Evolutionary conservation across 2,888 invertebrate genomes (phyloP).

Genomic region (Timema podura): DNA sequence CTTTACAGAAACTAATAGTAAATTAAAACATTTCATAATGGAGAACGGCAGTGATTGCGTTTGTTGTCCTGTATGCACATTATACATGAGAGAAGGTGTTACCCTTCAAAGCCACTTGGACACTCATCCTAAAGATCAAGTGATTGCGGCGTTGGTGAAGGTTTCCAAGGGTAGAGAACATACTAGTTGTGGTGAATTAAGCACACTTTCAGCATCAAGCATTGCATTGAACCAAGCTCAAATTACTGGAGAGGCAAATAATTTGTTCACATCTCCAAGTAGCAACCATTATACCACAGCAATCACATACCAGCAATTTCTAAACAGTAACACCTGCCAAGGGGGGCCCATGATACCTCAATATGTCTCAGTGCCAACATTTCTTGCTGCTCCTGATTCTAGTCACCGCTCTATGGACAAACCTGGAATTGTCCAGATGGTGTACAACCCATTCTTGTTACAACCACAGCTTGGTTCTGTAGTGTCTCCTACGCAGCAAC

Average conservation of each 20-base stretch:
- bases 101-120: conserved; percentile 74
- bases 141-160: conserved; percentile 66
- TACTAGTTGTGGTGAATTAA: conserved; percentile 12
- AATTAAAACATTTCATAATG: conserved; percentile 14
- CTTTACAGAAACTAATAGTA: neutral
- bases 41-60: conserved; percentile 18
- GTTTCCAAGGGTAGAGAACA: conserved; percentile 17
- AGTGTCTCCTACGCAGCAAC: no score
- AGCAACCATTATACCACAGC: conserved; percentile 22
- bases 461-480: conserved; percentile 37
- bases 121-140: conserved; percentile 84
- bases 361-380: conserved; percentile 49
- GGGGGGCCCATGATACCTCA: conserved; percentile 50
- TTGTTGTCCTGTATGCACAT: conserved; percentile 75
- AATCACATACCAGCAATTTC: conserved; percentile 54
- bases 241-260: conserved; percentile 6
- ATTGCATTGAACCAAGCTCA: no score
- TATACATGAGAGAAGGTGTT: conserved; percentile 79
- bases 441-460: conserved; percentile 49
- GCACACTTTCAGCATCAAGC: neutral
- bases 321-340: conserved; percentile 45
- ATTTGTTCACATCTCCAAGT: neutral
- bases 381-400: conserved; percentile 12
- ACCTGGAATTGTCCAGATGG: conserved; percentile 48
- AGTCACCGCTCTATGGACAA: neutral